Base-by-base conservation (phyloP, 1,140 invertebrate genomes). In the Teleopsis dalmanni region DNA sequence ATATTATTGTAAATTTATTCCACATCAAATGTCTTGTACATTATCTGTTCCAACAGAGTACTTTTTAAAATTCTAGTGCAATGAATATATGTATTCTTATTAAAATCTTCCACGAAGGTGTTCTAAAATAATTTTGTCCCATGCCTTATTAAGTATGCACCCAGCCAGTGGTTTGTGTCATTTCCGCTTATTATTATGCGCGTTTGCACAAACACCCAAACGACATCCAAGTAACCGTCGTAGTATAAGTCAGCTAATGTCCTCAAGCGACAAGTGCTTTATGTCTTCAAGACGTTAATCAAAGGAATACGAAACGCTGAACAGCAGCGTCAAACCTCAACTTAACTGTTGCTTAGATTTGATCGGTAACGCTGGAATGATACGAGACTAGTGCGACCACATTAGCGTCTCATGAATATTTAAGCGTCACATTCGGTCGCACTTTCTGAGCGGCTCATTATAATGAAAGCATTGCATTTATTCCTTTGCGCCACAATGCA, bases 391-490 rank as follows among this genome's bases (percentile, higher is more conserved):
- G 4, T n/a, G 29, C 14, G 40, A 26, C 40, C n/a, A 16, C 29
- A 22, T 26, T 26, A 8, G 11, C 8, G 53, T 55, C 59, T 65
- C 62, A 65, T 65, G 62, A 65, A 66, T 66, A 66, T 66, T 66
- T 66, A 66, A 66, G 61, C 63, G 63, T 66, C 60, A 66, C 63
- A 66, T 66, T 66, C 63, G 63, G 63, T 63, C 63, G 63, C 63
- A 66, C 63, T 66, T 63, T 64, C 60, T 58, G 61, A 56, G 62
- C 59, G n/a, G n/a, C n/a, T n/a, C n/a, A n/a, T n/a, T n/a, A n/a
- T n/a, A n/a, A n/a, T n/a, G n/a, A n/a, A n/a, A n/a, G n/a, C n/a
- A n/a, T n/a, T n/a, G n/a, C n/a, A n/a, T n/a, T n/a, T n/a, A n/a
- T n/a, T n/a, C n/a, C n/a, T n/a, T n/a, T n/a, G n/a, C n/a, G n/a